These are phyloP conservation scores for Oceanites oceanicus DNA, from an alignment of 2,113 vertebrate species.

Conservation along the genomic window DNA sequence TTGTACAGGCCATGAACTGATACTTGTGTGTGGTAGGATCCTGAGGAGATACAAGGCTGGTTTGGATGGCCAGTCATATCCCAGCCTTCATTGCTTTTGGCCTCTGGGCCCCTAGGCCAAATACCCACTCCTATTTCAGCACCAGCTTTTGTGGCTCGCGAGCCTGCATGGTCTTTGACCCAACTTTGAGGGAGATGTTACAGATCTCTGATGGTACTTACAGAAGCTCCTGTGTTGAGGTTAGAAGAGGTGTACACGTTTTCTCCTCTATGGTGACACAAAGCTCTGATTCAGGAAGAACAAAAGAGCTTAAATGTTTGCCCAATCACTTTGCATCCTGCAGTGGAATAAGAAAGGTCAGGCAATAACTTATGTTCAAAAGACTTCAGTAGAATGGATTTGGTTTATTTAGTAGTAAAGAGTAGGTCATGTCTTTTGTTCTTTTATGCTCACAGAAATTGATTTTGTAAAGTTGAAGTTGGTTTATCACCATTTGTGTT, in stretches of 20 bases:
- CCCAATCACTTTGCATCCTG: not conserved
- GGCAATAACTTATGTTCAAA: constrained; percentile 15
- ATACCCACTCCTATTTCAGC: not conserved
- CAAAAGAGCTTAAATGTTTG: not conserved
- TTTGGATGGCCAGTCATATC: not conserved
- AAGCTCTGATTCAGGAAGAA: not conserved
- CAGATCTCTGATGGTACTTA: not conserved
- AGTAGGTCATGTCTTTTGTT: constrained; percentile 53
- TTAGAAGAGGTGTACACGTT: not conserved
- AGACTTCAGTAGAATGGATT: not conserved
- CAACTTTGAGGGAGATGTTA: not conserved
- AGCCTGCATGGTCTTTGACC: not conserved
- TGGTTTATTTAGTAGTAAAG: constrained; percentile 46
- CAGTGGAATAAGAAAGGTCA: constrained; percentile 38
- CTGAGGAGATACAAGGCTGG: not conserved
- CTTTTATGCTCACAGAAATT: constrained; percentile 24
- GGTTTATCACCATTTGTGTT: constrained; percentile 30
- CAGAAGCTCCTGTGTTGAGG: not conserved
- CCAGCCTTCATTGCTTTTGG: not conserved
- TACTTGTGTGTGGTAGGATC: not conserved
- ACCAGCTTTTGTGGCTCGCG: not conserved
- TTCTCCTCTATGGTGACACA: not conserved
- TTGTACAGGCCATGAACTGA: not conserved
- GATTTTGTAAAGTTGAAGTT: constrained; percentile 32
- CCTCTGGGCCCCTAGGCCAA: not conserved